These are phyloP conservation scores for Drosophila bocqueti DNA, from an alignment of 1,140 invertebrate species.

Conservation along the genomic window DNA sequence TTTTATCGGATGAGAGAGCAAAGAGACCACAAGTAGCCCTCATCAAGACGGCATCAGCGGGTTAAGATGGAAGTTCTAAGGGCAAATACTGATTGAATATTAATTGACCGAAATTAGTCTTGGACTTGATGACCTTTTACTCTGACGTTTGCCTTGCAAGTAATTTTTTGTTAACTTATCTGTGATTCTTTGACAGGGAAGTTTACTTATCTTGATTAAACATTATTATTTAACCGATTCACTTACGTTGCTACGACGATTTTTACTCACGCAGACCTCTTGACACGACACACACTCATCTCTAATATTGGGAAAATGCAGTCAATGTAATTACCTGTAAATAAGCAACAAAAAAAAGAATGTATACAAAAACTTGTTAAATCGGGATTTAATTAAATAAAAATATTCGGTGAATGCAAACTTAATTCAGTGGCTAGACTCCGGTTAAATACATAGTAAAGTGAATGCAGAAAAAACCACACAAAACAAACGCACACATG, in stretches of 20 bases:
- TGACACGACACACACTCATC: not conserved
- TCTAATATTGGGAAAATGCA: not conserved
- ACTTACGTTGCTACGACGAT: no score
- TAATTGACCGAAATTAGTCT: constrained; percentile 47
- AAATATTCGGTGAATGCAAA: constrained; percentile 3
- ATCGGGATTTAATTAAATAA: constrained; percentile 1
- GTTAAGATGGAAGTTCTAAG: not conserved
- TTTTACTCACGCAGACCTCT: not conserved
- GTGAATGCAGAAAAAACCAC: not conserved
- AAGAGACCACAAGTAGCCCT: constrained; percentile 67
- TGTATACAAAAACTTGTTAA: constrained; percentile 21
- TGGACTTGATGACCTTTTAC: not conserved
- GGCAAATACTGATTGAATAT: constrained; percentile 57
- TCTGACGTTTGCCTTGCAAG: no score
- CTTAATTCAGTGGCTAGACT: constrained; percentile 12
- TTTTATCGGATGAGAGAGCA: constrained; percentile 49
- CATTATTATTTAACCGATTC: not conserved
- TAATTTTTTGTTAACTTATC: no score
- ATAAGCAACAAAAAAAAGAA: constrained; percentile 33
- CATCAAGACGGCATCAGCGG: constrained; percentile 8
- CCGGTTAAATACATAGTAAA: not conserved
- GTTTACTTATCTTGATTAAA: not conserved
- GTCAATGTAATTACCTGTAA: constrained; percentile 65
- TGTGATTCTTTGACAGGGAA: no score
- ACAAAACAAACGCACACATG: constrained; percentile 20